Percentiles rank a stretch among this genome's conserved stretches.
phyloP scores from a whole-genome alignment of 1,140 invertebrate genomes.

The Adelges cooleyi region DNA sequence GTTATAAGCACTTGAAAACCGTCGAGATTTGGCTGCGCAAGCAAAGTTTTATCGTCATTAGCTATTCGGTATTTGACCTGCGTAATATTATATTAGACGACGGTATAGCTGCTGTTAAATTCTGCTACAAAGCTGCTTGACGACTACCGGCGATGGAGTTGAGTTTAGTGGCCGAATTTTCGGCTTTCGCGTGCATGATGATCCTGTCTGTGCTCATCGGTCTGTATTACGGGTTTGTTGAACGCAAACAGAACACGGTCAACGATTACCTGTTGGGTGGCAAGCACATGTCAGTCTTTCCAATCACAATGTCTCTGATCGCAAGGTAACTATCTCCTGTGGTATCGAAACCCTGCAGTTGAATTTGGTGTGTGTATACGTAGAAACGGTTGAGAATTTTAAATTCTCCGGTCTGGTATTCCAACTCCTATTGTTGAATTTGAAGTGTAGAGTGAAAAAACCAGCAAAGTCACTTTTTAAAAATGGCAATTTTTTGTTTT shows the following conservation, averaged over 20 bases:
- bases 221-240: conserved; percentile 56
- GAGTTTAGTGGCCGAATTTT: conserved; percentile 41
- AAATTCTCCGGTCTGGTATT: not conserved
- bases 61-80: too few species aligned
- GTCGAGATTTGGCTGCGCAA: too few species aligned
- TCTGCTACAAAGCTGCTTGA: too few species aligned
- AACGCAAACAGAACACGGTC: conserved; percentile 42
- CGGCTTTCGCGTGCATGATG: conserved; percentile 51
- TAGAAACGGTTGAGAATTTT: not conserved
- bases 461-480: too few species aligned
- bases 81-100: too few species aligned
- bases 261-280: conserved; percentile 63
- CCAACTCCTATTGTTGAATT: too few species aligned
- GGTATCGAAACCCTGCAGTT: not conserved
- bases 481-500: too few species aligned
- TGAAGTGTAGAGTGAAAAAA: too few species aligned
- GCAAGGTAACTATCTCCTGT: conserved; percentile 48
- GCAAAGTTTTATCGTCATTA: too few species aligned
- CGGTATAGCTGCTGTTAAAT: too few species aligned
- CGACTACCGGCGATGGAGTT: not conserved
- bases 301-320: conserved; percentile 69
- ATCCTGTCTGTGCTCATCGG: conserved; percentile 49
- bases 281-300: conserved; percentile 57
- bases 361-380: not conserved
- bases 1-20: too few species aligned